Conservation (phyloP, 2,797 vertebrate species). For the Mus minutoides region DNA sequence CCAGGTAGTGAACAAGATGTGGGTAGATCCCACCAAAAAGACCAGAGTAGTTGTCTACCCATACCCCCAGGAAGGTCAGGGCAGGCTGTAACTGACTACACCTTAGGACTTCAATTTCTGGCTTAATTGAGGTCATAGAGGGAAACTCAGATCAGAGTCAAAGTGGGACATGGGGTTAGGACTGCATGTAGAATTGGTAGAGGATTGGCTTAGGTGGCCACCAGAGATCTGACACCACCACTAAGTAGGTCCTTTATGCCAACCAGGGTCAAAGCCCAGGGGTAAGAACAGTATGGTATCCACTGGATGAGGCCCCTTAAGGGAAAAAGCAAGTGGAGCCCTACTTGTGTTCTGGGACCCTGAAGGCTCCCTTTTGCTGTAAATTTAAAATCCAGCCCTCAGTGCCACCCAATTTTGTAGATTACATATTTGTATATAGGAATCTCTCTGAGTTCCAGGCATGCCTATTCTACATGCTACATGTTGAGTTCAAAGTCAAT, state of each 20-base stretch:
- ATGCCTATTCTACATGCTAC: too few relatives aligned
- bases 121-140: neutral
- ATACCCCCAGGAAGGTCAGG: neutral
- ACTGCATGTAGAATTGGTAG: neutral
- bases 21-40: neutral
- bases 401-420: too few relatives aligned
- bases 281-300: neutral
- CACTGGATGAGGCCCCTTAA: neutral
- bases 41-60: neutral
- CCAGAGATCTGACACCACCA: neutral
- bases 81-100: neutral
- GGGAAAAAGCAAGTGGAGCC: neutral
- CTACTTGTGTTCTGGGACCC: too few relatives aligned
- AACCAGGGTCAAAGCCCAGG: neutral
- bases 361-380: too few relatives aligned
- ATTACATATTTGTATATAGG: too few relatives aligned
- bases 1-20: neutral
- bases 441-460: too few relatives aligned
- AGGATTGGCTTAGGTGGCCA: neutral
- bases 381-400: too few relatives aligned
- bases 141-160: neutral
- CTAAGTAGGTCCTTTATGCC: neutral
- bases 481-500: too few relatives aligned
- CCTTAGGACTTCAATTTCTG: neutral
- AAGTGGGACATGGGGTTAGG: neutral